Evolutionary conservation across 2,113 vertebrate species (phyloP), one percentile per base, ranked within the genome.

Genomic region (Odobenus rosmarus): DNA sequence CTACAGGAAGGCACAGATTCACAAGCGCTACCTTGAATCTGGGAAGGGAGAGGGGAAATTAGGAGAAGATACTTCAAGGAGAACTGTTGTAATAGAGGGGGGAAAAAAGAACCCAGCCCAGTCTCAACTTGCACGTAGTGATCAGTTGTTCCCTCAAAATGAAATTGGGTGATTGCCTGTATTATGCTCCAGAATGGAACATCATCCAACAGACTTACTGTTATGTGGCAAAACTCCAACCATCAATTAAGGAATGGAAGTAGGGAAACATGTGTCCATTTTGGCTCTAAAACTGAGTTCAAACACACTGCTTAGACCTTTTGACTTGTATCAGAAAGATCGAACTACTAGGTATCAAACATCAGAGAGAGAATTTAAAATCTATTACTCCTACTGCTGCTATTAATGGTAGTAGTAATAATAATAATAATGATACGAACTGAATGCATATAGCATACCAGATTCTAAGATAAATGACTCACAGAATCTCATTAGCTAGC

Each of bases 81-180:
- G 69, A 72, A 77, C 19, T 3, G 33, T 53, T 71, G 0, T 77
- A 71, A 51, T 1, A 18, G 61, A 36, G 31, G 31, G 11, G 8
- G 23, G 8, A 71, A 13, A 21, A 51, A 55, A 5, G 33, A 49
- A 62, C 33, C 18, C 53, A 7, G 10, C 8, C 5, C 3, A 5
- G 24, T 69, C 61, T 53, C 51, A 21, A 19, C 31, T 10, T 67
- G 26, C 39, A 59, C 0, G 1, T 2, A 13, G 31, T 42, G 15
- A 90, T 92, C 83, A 76, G 31, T 55, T 71, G 24, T 95, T 80
- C 87, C 92, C 72, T 81, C 74, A 88, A n/a, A 71, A 59, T 84
- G 61, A 88, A 88, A 31, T n/a, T 77, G 83, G 51, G 55, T 49
- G 53, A n/a, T 39, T 69, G 74, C 82, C 69, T 62, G 1, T 21